Evolutionary conservation across 1,140 invertebrate species (phyloP).

Genomic region (Drosophila lini): DNA sequence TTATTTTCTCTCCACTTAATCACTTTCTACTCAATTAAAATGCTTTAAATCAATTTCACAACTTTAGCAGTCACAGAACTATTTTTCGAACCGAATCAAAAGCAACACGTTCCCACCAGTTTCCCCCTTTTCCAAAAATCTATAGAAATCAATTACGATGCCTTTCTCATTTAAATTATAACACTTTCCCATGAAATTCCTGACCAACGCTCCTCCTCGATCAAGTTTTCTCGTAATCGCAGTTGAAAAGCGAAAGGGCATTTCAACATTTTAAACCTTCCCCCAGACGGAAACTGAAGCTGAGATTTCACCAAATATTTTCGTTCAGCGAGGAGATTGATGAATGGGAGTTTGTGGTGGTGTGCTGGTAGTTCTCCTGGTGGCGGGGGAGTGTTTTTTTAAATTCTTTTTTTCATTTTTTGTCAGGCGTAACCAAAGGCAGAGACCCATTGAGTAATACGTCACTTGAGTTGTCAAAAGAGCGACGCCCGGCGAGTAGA

Average conservation of each 20-base stretch:
- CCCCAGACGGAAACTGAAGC: neutral
- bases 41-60: slow-evolving; percentile 16
- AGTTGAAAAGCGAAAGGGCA: slow-evolving; percentile 72
- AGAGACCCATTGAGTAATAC: slow-evolving; percentile 61
- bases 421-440: slow-evolving; percentile 74
- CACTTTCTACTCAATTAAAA: slow-evolving; percentile 13
- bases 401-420: slow-evolving; percentile 16
- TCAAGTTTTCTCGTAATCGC: slow-evolving; percentile 54
- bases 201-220: slow-evolving; percentile 50
- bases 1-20: neutral
- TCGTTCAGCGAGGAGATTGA: slow-evolving; percentile 65
- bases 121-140: slow-evolving; percentile 1
- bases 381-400: slow-evolving; percentile 35
- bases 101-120: slow-evolving; percentile 23
- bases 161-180: slow-evolving; percentile 72
- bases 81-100: neutral
- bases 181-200: slow-evolving; percentile 76
- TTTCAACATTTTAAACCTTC: slow-evolving; percentile 68
- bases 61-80: neutral
- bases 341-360: slow-evolving; percentile 45
- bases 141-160: slow-evolving; percentile 61
- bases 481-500: slow-evolving; percentile 57
- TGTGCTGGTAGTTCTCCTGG: slow-evolving; percentile 30
- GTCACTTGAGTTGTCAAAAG: slow-evolving; percentile 77
- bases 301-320: slow-evolving; percentile 66